Conservation (phyloP, 2,888 invertebrate species). For the Argyresthia albistria region DNA sequence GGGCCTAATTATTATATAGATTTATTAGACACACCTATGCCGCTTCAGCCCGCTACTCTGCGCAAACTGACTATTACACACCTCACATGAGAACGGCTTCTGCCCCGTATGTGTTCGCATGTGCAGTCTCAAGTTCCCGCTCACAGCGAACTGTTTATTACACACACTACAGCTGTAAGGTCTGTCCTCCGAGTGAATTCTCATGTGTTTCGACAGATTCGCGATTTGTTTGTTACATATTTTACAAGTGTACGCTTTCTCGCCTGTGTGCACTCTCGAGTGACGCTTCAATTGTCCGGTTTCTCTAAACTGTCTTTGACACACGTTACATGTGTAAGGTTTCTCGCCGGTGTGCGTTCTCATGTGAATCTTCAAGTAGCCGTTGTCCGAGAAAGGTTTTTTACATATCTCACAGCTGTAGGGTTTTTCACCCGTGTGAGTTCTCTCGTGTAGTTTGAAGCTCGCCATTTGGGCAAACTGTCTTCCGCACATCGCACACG, state of each 20-base stretch:
- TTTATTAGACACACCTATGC: constrained; percentile 27
- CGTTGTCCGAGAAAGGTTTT: constrained; percentile 56
- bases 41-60: constrained; percentile 36
- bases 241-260: constrained; percentile 54
- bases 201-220: constrained; percentile 53
- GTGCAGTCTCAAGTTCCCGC: constrained; percentile 38
- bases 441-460: constrained; percentile 50
- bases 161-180: constrained; percentile 36
- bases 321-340: constrained; percentile 45
- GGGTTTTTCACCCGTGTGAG: constrained; percentile 52
- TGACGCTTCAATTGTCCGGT: constrained; percentile 51
- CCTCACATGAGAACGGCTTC: constrained; percentile 29
- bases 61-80: constrained; percentile 31
- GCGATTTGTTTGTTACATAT: constrained; percentile 58
- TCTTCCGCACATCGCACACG: constrained; percentile 43
- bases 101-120: constrained; percentile 35
- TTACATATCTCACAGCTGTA: constrained; percentile 48
- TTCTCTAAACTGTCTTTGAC: constrained; percentile 48
- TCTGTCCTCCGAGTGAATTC: constrained; percentile 39
- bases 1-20: too few species aligned
- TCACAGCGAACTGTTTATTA: constrained; percentile 39
- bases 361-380: constrained; percentile 58
- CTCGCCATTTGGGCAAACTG: constrained; percentile 58
- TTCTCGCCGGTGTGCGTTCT: constrained; percentile 51
- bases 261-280: constrained; percentile 44